Base-by-base conservation (phyloP, 2,113 vertebrate species). In the Erythrocercus mccallii region DNA sequence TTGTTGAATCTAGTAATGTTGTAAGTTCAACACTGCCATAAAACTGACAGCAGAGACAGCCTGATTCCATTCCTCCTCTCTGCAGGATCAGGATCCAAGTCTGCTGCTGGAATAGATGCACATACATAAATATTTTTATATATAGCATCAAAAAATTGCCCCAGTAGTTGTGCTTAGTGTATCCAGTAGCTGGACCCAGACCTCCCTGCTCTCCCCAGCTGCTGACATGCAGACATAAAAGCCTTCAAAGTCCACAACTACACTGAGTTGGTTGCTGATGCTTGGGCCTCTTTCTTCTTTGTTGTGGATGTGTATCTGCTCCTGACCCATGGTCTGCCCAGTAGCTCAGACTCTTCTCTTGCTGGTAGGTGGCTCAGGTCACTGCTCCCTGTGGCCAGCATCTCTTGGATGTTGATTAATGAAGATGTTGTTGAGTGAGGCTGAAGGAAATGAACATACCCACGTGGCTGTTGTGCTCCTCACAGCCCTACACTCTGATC, bases 271-370 rank as follows among this genome's bases (percentile, higher is more conserved):
- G 3, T 64, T 62, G 35, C 33, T 72, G 44, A 16, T 47, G 10
- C 38, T 56, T 69, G 40, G 27, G n/a, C 8, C 15, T 54, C 7
- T 54, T 50, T 30, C 35, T n/a, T n/a, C n/a, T n/a, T n/a, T 45
- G 13, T 12, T n/a, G 4, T 1, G 8, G 25, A 14, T 0, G 0
- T 13, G 15, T 44, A 22, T 13, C 38, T 56, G 47, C 27, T 64
- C 38, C 38, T 50, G 40, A n/a, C 12, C 8, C 2, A 2, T 1
- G 7, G 15, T 19, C 27, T 58, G 87, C 30, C 51, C 40, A 76
- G 66, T 3, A 79, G 48, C 44, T 90, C 2, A 5, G 25, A 8
- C 28, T 33, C 33, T 18, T 44, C 3, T 69, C 40, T 58, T 11
- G 68, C 37, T 88, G 27, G 30, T 47, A 19, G 21, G 19, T 62